A percentile compares a stretch with the other conserved stretches of the same genome.
These are phyloP conservation scores for Drosophila pruinosa DNA, from an alignment of 1,140 invertebrate species.

Conservation along the genomic window DNA sequence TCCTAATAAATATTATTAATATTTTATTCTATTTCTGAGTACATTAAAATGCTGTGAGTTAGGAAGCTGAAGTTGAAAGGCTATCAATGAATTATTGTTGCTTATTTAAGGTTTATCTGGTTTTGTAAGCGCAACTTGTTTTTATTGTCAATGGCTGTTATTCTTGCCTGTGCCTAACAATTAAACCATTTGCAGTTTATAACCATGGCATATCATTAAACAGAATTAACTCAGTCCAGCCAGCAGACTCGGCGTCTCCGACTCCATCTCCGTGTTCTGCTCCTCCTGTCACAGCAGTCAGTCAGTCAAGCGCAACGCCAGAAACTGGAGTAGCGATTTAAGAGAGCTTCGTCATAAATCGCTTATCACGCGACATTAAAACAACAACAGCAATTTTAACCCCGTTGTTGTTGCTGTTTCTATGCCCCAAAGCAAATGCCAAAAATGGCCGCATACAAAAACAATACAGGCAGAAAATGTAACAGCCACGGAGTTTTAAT, in stretches of 20 bases:
- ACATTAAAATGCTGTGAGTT: background rate
- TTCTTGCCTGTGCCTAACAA: slow-evolving; percentile 52
- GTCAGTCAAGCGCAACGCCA: slow-evolving; percentile 71
- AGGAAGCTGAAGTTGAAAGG: background rate
- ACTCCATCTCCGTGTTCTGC: background rate
- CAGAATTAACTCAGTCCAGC: slow-evolving; percentile 72
- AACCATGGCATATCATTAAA: slow-evolving; percentile 76
- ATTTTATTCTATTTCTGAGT: background rate
- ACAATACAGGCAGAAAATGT: slow-evolving; percentile 66
- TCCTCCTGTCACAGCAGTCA: slow-evolving; percentile 11
- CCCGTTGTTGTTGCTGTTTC: slow-evolving; percentile 21
- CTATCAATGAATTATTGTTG: slow-evolving; percentile 4
- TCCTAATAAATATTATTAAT: background rate
- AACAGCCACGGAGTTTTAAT: slow-evolving; percentile 76
- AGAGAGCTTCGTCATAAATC: slow-evolving; percentile 76
- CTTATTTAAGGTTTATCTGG: background rate
- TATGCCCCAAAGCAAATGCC: slow-evolving; percentile 73
- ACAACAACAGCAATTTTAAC: slow-evolving; percentile 65
- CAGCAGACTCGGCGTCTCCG: background rate
- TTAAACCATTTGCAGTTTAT: slow-evolving; percentile 79
- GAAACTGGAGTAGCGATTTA: slow-evolving; percentile 73
- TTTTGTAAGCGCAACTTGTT: slow-evolving; percentile 3
- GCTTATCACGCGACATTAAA: slow-evolving; percentile 81
- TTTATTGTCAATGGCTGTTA: slow-evolving; percentile 48
- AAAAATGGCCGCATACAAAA: slow-evolving; percentile 79